Evolutionary conservation across 2,888 invertebrate species (phyloP).

Genomic region (Ophraella communa): DNA sequence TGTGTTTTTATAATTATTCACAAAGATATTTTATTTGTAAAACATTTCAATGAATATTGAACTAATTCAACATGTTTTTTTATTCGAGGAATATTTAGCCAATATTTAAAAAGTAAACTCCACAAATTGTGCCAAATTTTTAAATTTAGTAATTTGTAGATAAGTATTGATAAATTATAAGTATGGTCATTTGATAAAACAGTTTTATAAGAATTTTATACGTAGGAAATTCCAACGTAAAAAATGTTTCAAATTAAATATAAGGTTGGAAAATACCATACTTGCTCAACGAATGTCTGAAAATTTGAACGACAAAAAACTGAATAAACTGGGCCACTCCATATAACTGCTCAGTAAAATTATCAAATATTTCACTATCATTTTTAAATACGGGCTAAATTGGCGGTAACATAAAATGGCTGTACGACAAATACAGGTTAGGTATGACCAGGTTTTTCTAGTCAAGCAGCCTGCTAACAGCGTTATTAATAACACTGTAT

Average conservation of each 20-base stretch:
- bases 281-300: not conserved
- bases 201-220: not conserved
- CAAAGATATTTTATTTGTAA: constrained; percentile 5
- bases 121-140: constrained; percentile 11
- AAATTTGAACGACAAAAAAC: not conserved
- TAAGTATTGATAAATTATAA: too few species aligned
- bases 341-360: too few species aligned
- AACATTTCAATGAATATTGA: not conserved
- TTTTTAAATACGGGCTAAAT: constrained; percentile 24
- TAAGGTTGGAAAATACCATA: too few species aligned
- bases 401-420: constrained; percentile 33
- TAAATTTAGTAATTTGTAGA: not conserved
- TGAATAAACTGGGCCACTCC: not conserved
- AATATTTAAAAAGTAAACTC: not conserved
- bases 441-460: constrained; percentile 49
- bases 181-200: too few species aligned
- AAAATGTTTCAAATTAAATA: too few species aligned
- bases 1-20: not conserved
- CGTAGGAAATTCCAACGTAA: not conserved
- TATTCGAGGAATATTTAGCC: constrained; percentile 14
- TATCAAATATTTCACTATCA: not conserved
- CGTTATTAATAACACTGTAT: constrained; percentile 34
- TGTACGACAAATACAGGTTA: constrained; percentile 42
- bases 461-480: constrained; percentile 51
- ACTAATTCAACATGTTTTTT: too few species aligned